Base-by-base conservation (phyloP, 2,888 invertebrate species). In the Limulus polyphemus region DNA sequence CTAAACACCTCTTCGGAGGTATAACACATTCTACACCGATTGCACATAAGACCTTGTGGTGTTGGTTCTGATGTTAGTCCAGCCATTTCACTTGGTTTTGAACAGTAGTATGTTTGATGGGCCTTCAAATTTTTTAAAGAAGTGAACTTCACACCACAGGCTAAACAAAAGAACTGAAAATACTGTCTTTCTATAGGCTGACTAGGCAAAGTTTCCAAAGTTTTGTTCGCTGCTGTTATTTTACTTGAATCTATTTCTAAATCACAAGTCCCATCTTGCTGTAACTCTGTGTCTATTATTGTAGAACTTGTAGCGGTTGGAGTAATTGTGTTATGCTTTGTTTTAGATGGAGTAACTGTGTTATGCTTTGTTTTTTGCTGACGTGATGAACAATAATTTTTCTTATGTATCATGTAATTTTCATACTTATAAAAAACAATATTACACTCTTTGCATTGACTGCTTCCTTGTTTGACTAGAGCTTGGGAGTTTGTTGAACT, bases 391-490 rank as follows among this genome's bases (percentile, higher is more conserved):
- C 95, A 97, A 75, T 97, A 97, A 74, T 92, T 88, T 72, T 88
- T 88, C 75, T 94, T 95, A 77, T 97, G 95, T 1, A 92, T 86
- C 59, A 92, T 81, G 74, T 90, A 95, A 77, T 93, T 97, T 76
- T 97, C 95, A 74, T 90, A 88, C 71, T 91, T 91, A 79, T 92
- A 95, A 76, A 97, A 97, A 2, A 94, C 94, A 65, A 97, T 95
- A 77, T 94, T 94, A 80, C 95, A 97, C 75, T 95, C 94, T 72
- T 89, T 87, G 79, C 97, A 97, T 77, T 92, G 92, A 49, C 92
- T 93, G n/a, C 92, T 90, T 55, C 91, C 92, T 75, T 91, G 90
- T 73, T 92, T 92, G 59, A 90, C 88, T 67, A 90, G 82, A 59
- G 90, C 88, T 47, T 32, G 32, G 7, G 32, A 32, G 82, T 59